Evolutionary conservation across 2,797 vertebrate genomes (phyloP), one percentile per base, ranked within the genome.

Genomic region (Etheostoma nigrum): DNA sequence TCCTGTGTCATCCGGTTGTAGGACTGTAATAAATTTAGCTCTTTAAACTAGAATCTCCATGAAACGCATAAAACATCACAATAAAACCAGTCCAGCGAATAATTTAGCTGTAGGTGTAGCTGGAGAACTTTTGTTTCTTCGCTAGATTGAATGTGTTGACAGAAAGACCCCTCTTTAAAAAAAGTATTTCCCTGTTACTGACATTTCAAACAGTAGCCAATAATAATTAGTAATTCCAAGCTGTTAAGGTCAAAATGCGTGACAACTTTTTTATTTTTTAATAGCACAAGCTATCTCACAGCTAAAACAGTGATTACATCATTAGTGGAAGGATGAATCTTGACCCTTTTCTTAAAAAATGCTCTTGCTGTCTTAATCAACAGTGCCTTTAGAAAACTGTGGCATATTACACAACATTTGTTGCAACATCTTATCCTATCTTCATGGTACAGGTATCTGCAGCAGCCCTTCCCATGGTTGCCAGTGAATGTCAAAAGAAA

Each of bases 201-300:
- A 51, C 16, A 42, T 78, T 67, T 62, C 53, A 69, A 70, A 61
- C 10, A 51, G n/a, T 2, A 12, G 15, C 14, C 7, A 33, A 9
- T 40, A 60, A 15, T 52, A 48, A 14, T 36, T 7, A 1, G 2
- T 40, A 40, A 12, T 40, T 11, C 36, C 36, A 44, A 74, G 64
- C 16, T 45, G 16, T 65, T 55, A 76, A 78, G 72, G 61, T 79
- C 48, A 58, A 27, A 76, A 42, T 1, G 1, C 2, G 7, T 69
- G 14, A 80, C 69, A 47, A 51, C 44, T 16, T 40, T 27, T 36
- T 33, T 33, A n/a, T n/a, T 59, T 67, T 59, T 36, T 1, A 54
- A 53, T 27, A 18, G n/a, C n/a, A n/a, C n/a, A n/a, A n/a, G n/a
- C n/a, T n/a, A 66, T 48, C 5, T 52, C 19, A 54, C 6, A 60